Evolutionary conservation across 2,113 vertebrate species (phyloP), one percentile per base, ranked within the genome.

Genomic region (Lota lota): DNA sequence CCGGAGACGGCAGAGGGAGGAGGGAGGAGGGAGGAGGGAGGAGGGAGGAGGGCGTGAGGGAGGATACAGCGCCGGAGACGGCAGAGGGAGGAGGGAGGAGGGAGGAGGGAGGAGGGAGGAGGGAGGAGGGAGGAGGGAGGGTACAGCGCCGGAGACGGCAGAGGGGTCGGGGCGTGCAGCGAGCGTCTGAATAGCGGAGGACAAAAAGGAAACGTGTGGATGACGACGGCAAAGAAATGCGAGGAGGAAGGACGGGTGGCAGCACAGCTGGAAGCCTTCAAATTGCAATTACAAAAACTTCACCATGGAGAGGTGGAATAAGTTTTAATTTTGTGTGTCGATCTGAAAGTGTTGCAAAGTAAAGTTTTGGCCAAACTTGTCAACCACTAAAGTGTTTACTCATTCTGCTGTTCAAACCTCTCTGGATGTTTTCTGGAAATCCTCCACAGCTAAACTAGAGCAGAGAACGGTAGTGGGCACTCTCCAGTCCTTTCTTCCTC

Each of bases 251-350:
- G 14, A 33, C n/a, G 6, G 69, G 71, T 10, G 21, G 64, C 36
- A 16, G 56, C 64, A 68, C 84, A 88, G 84, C 84, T 88, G 86
- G 82, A 85, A 24, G 7, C 58, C 79, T 85, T 80, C 74, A 80
- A 36, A 79, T 22, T 4, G 59, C 59, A 61, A n/a, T 53, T 63
- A 8, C 59, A 61, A 64, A 16, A 67, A 53, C 61, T 10, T 47
- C 40, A 47, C 12, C 40, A 11, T 5, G 3, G 28, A 28, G 28
- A 28, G 4, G 28, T 28, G 28, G 28, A 5, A 28, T 28, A 3
- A 28, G 28, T 47, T 47, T 47, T 47, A 1, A 47, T 10, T 47
- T 14, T 11, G 40, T 47, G 40, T 47, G 40, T 47, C 28, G 28
- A 3, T 28, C 6, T 47, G 40, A 47, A 47, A 47, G 1, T 47